Percentiles rank a stretch among this genome's conserved stretches.
phyloP scores from a whole-genome alignment of 2,113 vertebrate species.

The Hepsetus odoe region DNA sequence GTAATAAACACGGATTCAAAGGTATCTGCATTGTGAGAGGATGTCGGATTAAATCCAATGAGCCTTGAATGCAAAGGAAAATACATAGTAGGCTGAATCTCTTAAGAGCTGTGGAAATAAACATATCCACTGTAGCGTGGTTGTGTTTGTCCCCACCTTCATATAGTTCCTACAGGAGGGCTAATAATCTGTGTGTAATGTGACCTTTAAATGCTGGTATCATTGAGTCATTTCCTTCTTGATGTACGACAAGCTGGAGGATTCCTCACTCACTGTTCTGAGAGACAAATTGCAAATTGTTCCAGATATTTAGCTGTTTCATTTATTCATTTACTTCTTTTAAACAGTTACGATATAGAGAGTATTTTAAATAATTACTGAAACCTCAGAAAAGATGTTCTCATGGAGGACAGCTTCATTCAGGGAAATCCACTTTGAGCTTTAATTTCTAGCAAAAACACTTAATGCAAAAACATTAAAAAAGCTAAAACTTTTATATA shows the following conservation, averaged over 20 bases:
- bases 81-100: background rate
- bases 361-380: background rate
- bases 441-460: background rate
- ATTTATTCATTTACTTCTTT: no score
- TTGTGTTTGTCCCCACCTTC: constrained; percentile 36
- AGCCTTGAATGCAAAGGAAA: background rate
- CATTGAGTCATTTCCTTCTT: constrained; percentile 25
- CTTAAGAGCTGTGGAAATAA: background rate
- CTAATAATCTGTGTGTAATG: background rate
- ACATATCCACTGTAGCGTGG: background rate
- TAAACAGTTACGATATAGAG: no score
- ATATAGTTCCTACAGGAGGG: background rate
- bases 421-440: background rate
- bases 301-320: background rate
- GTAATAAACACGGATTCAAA: background rate
- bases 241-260: background rate
- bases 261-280: background rate
- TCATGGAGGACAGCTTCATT: background rate
- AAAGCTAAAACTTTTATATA: no score
- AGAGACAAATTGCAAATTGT: background rate
- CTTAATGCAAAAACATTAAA: no score
- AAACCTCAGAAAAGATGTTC: background rate
- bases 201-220: constrained; percentile 38
- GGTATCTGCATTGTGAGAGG: background rate
- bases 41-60: background rate